Evolutionary conservation across 1,140 invertebrate genomes (phyloP), one percentile per base, ranked within the genome.

Genomic region (Drosophila sulfurigaster): DNA sequence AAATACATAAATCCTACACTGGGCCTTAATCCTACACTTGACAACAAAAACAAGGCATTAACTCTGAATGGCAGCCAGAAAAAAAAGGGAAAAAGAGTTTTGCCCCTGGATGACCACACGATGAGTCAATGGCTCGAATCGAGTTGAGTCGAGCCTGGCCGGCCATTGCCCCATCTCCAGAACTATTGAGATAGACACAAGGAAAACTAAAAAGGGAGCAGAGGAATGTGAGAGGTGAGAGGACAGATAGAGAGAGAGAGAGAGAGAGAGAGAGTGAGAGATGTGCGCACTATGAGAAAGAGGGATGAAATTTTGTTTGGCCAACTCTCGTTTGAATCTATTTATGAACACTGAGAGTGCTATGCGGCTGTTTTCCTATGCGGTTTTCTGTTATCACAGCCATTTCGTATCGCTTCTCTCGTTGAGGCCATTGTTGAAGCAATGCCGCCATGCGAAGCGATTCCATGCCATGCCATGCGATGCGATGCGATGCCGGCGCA

Each of bases 351-450:
- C 59, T 63, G 6, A 77, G 62, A 69, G 59, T 65, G 46, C 52
- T 57, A 74, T 60, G 56, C 60, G 82, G 79, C 77, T 62, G 79
- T 10, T 28, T 64, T 56, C 28, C 54, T 65, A 66, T 79, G 73
- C 49, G 80, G 77, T 80, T 69, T 7, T 75, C 75, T 72, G 63
- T 78, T 88, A 87, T 88, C 83, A 88, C 83, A 69, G 80, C 83
- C 83, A 87, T 87, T 82, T 64, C 64, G 45, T 57, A 58, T 75
- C 32, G 15, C 63, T 62, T 69, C 63, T 41, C 32, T 30, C 63
- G 35, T 62, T 13, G 41, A 43, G n/a, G 80, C 83, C 81, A 88
- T 87, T 86, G 82, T 73, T 51, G 58, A 54, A 54, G 51, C 54
- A 20, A 16, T 41, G 54, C 63, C 73, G 73, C 82, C 86, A 73